Conservation (phyloP, 1,140 invertebrate genomes). For the Aleiodes sp. region DNA sequence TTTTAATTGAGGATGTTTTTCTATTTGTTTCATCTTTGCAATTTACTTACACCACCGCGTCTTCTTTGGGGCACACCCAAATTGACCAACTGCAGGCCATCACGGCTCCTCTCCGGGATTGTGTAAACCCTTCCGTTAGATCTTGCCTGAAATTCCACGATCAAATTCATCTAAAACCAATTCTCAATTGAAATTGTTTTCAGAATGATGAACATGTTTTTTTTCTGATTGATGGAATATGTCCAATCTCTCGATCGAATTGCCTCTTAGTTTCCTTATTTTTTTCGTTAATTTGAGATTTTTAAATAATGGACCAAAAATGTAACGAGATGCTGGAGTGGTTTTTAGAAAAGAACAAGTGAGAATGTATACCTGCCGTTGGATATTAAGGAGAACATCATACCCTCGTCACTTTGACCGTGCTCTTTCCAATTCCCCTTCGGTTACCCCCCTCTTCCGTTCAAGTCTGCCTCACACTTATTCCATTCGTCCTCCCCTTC, state of each 20-base stretch:
- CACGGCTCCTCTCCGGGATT: slow-evolving; percentile 52
- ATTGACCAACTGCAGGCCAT: slow-evolving; percentile 59
- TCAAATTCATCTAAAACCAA: neutral
- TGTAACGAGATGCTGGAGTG: slow-evolving; percentile 21
- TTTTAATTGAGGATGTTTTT: neutral
- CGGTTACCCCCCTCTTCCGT: neutral
- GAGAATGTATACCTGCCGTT: slow-evolving; percentile 62
- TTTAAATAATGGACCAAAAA: slow-evolving; percentile 8
- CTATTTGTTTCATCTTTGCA: slow-evolving; percentile 1
- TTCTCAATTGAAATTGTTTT: too few species aligned
- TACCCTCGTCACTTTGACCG: slow-evolving; percentile 64
- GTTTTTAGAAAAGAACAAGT: slow-evolving; percentile 41
- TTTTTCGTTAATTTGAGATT: too few species aligned
- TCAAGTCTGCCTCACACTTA: slow-evolving; percentile 14
- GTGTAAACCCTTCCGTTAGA: slow-evolving; percentile 52
- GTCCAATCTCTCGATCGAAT: too few species aligned
- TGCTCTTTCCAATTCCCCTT: slow-evolving; percentile 39
- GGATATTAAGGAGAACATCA: slow-evolving; percentile 64
- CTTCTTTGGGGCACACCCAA: slow-evolving; percentile 55
- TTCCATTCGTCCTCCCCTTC: slow-evolving; percentile 3
- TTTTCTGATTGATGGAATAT: slow-evolving; percentile 9
- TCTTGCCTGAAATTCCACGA: slow-evolving; percentile 60
- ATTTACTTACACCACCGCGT: slow-evolving; percentile 56
- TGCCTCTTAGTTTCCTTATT: too few species aligned
- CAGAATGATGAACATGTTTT: too few species aligned